A percentile compares a stretch with the other conserved stretches of the same genome.
These are phyloP conservation scores for rabbit (Oryctolagus cuniculus) DNA, from an alignment of 2,113 vertebrate species.

Conservation along the genomic window mOryCun1.1 NC_091443.1:75654501-75655000, in stretches of 20 bases:
- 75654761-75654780: not conserved
- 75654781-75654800: not conserved
- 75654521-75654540: constrained; percentile 81
- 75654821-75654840: not conserved
- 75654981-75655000: too few relatives aligned
- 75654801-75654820: not conserved
- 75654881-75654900: constrained; percentile 5
- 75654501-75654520: constrained; percentile 66
- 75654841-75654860: not conserved
- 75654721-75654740: constrained; percentile 27
- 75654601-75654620: not conserved
- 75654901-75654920: not conserved
- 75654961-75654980: too few relatives aligned
- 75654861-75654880: not conserved
- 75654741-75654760: not conserved
- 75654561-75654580: constrained; percentile 29
- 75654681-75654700: constrained; percentile 20
- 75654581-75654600: constrained; percentile 53
- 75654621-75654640: constrained; percentile 59
- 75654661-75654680: not conserved
- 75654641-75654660: not conserved
- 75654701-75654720: not conserved
- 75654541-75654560: constrained; percentile 29
- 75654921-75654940: constrained; percentile 14
- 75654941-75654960: not conserved